Conservation (phyloP, 2,797 vertebrate genomes). For the Pelodytes ibericus region DNA sequence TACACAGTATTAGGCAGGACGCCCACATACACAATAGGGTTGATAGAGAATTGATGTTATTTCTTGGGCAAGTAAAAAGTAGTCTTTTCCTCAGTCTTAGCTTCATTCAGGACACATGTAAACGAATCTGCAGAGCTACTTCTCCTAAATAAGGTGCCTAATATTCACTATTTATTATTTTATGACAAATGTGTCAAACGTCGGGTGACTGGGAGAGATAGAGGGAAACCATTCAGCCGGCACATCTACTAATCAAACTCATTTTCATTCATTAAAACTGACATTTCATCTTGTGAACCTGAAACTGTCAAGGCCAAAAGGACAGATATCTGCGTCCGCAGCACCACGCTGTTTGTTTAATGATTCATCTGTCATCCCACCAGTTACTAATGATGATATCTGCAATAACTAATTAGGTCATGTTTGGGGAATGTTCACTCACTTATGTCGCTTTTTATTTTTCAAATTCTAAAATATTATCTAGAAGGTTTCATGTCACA, state of each 20-base stretch:
- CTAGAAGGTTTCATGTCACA: slow-evolving; percentile 4
- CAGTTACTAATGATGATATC: neutral
- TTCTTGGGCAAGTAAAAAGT: too few species aligned
- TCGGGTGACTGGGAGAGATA: neutral
- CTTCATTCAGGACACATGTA: too few species aligned
- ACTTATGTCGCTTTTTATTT: too few species aligned
- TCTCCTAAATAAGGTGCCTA: neutral
- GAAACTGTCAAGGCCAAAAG: slow-evolving; percentile 11
- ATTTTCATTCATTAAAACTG: slow-evolving; percentile 11
- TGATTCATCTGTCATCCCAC: slow-evolving; percentile 8
- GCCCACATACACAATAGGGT: too few species aligned
- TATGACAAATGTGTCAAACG: slow-evolving; percentile 28
- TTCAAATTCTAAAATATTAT: too few species aligned
- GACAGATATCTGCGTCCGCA: slow-evolving; percentile 15
- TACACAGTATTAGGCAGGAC: too few species aligned
- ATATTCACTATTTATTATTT: slow-evolving; percentile 30
- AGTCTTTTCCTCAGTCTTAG: too few species aligned
- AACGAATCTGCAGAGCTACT: too few species aligned
- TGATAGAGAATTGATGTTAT: too few species aligned
- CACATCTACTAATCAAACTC: slow-evolving; percentile 17
- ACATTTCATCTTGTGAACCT: slow-evolving; percentile 17
- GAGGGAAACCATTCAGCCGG: slow-evolving; percentile 4
- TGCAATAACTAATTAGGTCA: slow-evolving; percentile 36
- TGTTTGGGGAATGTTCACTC: neutral
- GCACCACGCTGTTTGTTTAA: slow-evolving; percentile 19